Base-by-base conservation (phyloP, 2,888 invertebrate species). In the Tetranychus piercei region DNA sequence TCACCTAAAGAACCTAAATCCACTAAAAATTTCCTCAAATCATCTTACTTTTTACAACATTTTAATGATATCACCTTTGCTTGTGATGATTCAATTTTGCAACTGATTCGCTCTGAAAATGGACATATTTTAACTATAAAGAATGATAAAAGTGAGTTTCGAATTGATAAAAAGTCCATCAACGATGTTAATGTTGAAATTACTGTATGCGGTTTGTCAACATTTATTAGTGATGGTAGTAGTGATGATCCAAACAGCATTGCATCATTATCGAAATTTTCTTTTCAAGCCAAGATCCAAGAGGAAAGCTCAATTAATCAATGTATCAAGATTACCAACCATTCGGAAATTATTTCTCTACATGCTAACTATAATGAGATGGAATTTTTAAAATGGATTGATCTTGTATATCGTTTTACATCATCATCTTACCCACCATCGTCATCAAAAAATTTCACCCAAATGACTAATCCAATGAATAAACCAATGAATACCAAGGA, bases 271-370 rank as follows among this genome's bases (percentile, higher is more conserved):
- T 1, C 20, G 5, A 69, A 69, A 23, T 69, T 69, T 11, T 69
- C 69, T 20, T 23, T 69, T 5, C 22, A 69, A 69, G 34, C 11
- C 22, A 69, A 69, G 20, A 15, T 23, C 11, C 20, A 20, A 23
- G 69, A 69, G 22, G 69, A 69, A 69, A 69, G 34, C 5, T 69
- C 20, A 5, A 69, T 71, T 11, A 71, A 71, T 43, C 71, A 44
- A n/a, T 71, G 71, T 71, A n/a, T 71, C 44, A 71, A 71, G 44
- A 18, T 74, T 18, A 65, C 71, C 44, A 43, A 69, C n/a, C 43
- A 43, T 15, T 74, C 74, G 20, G 74, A 74, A 64, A 43, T 74
- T 7, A 72, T 66, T 44, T 72, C 72, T n/a, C 71, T 75, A 67
- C 72, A 76, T 74, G 44, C 71, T 44, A 22, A 64, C 20, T 72